Evolutionary conservation across 2,888 invertebrate genomes (phyloP), one percentile per base, ranked within the genome.

Genomic region (Cataglyphis rosenhaueri): DNA sequence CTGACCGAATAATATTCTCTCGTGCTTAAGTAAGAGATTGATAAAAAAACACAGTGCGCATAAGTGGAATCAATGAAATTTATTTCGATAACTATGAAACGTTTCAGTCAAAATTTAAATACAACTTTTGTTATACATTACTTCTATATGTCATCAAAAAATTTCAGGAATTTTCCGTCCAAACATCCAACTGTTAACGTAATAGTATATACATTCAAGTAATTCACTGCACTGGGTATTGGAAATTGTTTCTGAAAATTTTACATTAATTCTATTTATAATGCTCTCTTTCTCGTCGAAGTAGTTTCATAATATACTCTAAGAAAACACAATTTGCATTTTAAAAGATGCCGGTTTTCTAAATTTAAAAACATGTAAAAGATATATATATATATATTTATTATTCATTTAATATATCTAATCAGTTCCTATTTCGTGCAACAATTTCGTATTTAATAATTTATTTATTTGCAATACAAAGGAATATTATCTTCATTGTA

Each of bases 101-200:
- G 0, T 70, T 15, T 25, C 6, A 52, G 12, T 59, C n/a, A 70
- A 52, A 52, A 41, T 12, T 81, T 74, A 52, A 52, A 10, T 74
- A 15, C 44, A 70, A 70, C 0, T 41, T 66, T 68, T 29, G 61
- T 41, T 73, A 62, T 35, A 62, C 48, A 64, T 73, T 65, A 38
- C 48, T 79, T 61, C 52, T n/a, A 29, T 71, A 57, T 32, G 29
- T 81, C 75, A 18, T 18, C n/a, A 79, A 84, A 82, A 65, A 87
- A 84, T 87, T 84, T 78, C 55, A 32, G 64, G 83, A 85, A 61
- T 85, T 86, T 83, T 89, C 89, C 89, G 88, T 89, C 89, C 88
- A 88, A 82, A 76, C 66, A 85, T 84, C 83, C 83, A 83, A 66
- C 44, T 84, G 59, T 76, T 73, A 55, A 68, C 85, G 6, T 52